phyloP scores from a whole-genome alignment of 2,888 invertebrate genomes.

The Ephialtes manifestator region DNA sequence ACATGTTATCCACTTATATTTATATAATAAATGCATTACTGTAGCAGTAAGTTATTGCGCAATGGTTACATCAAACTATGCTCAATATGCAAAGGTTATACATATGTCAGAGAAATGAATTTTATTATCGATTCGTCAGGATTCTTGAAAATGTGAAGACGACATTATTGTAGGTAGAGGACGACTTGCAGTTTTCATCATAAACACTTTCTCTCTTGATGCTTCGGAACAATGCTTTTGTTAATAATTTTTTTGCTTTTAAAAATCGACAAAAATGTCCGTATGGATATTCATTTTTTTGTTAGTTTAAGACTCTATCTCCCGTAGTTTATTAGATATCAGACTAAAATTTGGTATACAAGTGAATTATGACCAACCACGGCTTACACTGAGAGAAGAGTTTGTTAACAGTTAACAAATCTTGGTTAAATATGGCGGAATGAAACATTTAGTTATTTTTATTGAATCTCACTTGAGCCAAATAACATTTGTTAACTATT shows the following conservation, averaged over 20 bases:
- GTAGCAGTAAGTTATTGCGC: conserved; percentile 37
- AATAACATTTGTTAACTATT: too few species aligned
- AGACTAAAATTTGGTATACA: too few species aligned
- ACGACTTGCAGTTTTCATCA: neutral
- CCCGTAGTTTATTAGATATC: too few species aligned
- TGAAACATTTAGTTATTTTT: too few species aligned
- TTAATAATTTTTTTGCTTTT: neutral
- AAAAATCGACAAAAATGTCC: neutral
- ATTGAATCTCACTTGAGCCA: too few species aligned
- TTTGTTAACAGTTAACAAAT: too few species aligned
- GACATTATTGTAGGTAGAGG: neutral
- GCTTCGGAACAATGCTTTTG: neutral
- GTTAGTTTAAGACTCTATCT: too few species aligned
- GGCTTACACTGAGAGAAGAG: too few species aligned
- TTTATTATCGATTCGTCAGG: conserved; percentile 35
- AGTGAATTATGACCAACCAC: too few species aligned
- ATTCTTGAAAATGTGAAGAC: neutral
- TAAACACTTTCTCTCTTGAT: neutral
- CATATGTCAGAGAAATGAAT: conserved; percentile 2
- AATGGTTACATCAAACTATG: conserved; percentile 2
- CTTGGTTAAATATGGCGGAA: too few species aligned
- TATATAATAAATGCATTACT: conserved; percentile 51
- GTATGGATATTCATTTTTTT: too few species aligned
- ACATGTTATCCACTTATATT: conserved; percentile 26
- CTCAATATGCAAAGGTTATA: neutral